A percentile compares a stretch with the other conserved stretches of the same genome.
phyloP scores from a whole-genome alignment of 2,797 vertebrate species.

The Mycteria americana region DNA sequence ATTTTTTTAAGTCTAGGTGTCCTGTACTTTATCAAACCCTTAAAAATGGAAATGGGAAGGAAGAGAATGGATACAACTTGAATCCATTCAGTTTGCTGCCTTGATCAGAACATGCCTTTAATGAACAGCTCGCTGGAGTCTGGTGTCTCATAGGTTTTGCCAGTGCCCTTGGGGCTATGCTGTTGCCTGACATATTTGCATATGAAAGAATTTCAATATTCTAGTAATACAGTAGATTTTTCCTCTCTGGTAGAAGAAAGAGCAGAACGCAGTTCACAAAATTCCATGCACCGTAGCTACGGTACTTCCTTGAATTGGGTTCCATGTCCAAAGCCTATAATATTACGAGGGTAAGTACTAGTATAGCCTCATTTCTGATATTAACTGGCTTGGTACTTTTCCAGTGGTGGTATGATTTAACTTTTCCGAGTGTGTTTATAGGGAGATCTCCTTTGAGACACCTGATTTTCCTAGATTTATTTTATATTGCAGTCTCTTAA shows the following conservation, averaged over 20 bases:
- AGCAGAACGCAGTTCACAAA: not conserved
- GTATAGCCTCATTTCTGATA: slow-evolving; percentile 26
- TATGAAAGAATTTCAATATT: slow-evolving; percentile 59
- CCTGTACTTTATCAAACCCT: not conserved
- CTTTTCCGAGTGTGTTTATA: not conserved
- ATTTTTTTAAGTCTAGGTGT: not conserved
- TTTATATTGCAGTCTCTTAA: not conserved
- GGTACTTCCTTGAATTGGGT: not conserved
- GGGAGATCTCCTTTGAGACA: not conserved
- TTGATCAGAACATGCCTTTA: slow-evolving; percentile 32
- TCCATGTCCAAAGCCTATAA: slow-evolving; percentile 15
- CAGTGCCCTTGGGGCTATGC: slow-evolving; percentile 43
- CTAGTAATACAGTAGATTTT: not conserved
- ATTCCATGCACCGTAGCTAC: not conserved
- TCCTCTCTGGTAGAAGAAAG: slow-evolving; percentile 29
- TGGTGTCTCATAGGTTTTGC: slow-evolving; percentile 47
- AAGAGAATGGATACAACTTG: not conserved
- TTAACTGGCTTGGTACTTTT: slow-evolving; percentile 20
- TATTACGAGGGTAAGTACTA: slow-evolving; percentile 53
- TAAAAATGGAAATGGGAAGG: not conserved
- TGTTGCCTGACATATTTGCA: slow-evolving; percentile 59
- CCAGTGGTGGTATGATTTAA: not conserved
- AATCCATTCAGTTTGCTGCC: slow-evolving; percentile 1
- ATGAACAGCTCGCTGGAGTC: slow-evolving; percentile 17
- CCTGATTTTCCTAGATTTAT: not conserved